Evolutionary conservation across 2,888 invertebrate species (phyloP).

Genomic region (Leistus spinibarbis): DNA sequence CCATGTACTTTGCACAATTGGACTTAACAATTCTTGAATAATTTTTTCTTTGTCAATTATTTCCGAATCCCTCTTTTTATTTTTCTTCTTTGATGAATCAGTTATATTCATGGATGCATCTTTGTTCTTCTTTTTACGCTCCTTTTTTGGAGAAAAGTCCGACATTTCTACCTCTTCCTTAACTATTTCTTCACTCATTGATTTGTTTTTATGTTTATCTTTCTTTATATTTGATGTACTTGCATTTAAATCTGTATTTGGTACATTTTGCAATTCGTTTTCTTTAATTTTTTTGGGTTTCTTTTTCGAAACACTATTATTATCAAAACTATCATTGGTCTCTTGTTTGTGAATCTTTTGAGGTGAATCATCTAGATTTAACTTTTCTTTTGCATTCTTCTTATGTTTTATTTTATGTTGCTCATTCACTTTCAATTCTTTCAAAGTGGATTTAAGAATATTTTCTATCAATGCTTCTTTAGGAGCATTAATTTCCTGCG

Average conservation of each 20-base stretch:
- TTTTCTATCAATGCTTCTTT: not conserved
- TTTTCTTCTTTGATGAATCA: not conserved
- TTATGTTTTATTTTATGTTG: not conserved
- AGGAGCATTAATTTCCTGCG: too few species aligned
- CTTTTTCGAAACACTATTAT: not conserved
- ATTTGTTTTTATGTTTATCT: slow-evolving; percentile 2
- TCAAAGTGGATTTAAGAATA: not conserved
- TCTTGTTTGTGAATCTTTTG: not conserved
- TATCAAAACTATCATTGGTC: not conserved
- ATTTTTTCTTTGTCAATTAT: not conserved
- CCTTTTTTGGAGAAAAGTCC: not conserved
- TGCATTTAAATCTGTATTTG: not conserved
- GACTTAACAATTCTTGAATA: not conserved
- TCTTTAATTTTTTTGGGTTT: not conserved
- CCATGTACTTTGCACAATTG: not conserved
- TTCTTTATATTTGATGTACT: slow-evolving; percentile 3
- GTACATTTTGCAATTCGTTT: not conserved
- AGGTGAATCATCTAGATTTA: not conserved
- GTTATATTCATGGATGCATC: not conserved
- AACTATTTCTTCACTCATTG: not conserved
- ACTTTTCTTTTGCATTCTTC: not conserved
- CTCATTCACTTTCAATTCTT: not conserved
- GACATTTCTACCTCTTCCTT: not conserved
- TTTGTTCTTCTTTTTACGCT: not conserved
- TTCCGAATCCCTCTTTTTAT: not conserved